Base-by-base conservation (phyloP, 2,113 vertebrate genomes). In the Andinoacara biseriatus region DNA sequence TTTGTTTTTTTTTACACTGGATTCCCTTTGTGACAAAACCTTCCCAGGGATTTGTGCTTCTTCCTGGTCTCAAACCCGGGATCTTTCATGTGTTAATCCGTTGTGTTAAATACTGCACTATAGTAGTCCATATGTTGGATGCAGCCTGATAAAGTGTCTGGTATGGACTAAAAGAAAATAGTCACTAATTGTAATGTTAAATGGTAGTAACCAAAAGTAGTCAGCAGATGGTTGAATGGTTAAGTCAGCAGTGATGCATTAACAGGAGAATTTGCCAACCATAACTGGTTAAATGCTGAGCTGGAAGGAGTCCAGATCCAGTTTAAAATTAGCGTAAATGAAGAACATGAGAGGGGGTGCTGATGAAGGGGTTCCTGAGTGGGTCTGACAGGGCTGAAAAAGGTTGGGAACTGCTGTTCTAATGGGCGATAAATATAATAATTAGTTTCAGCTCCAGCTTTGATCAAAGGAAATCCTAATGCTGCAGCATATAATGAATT, bases 361-460 rank as follows among this genome's bases (percentile, higher is more conserved):
- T 31, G 65, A 52, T 69, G 43, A 69, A 69, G 65, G 17, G 43
- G 65, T 52, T 69, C 43, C 65, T 69, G 65, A 69, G 65, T 69
- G 11, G 65, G 65, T 69, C 65, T 69, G 65, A 69, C 43, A 31
- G 65, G 10, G 24, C 43, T 52, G 65, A 52, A 72, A 72, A 54
- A 9, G 67, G 46, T 54, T 72, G 26, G 46, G 67, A 54, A 72
- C 26, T 54, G 46, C 67, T 54, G 67, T 72, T 72, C 46, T 72
- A 72, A 72, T 72, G 6, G 67, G 26, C 67, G 26, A 54, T 54
- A 72, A 72, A 72, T 72, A 72, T 54, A 72, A 72, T 72, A 72
- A 59, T 59, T 58, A 58, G 56, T 59, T 76, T 40, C 56, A 59
- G 57, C 17, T 76, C 74, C 18, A 18, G 46, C n/a, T 65, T 31